Evolutionary conservation across 2,888 invertebrate species (phyloP), one percentile per base, ranked within the genome.

Genomic region (Dicyrtomina minuta): DNA sequence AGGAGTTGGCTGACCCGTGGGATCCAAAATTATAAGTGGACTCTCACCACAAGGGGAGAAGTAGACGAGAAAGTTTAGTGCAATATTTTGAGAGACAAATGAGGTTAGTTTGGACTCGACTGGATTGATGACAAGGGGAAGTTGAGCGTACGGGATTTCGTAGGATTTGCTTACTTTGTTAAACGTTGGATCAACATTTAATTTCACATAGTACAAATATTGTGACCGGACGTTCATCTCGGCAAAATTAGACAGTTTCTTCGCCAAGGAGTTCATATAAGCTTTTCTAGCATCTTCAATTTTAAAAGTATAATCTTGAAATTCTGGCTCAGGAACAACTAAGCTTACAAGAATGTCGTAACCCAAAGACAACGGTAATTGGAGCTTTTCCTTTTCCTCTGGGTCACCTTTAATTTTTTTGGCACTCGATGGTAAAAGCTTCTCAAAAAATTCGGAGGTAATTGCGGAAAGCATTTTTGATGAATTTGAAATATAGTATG

Each of bases 191-290:
- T 87, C 86, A 8, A 91, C 89, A 69, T 91, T 90, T 66, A 96
- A 85, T 59, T 91, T 88, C 4, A 92, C 84, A 68, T 92, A 87
- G 82, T 92, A 92, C 61, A 95, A 84, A 88, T 93, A 91, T 82
- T 96, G 96, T 0, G 94, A 93, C 80, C 92, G 92, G 0, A 95
- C 84, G 0, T 89, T 89, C 80, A 93, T 90, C 80, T 91, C 88
- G 60, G 91, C 89, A 24, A 93, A 85, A 0, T 87, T 83, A 8
- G 86, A 86, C 61, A 95, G 80, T 73, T 89, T 87, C 13, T 87
- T 84, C 58, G 92, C 82, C 77, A 94, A 90, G 0, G 92, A 90
- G 43, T 88, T 86, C 70, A 96, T 83, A 82, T 91, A 92, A 66
- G 87, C 92, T 81, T 89, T 86, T 0, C 91, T 85, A 2, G 89